Conservation (phyloP, 2,888 invertebrate species). For the Labia minor region DNA sequence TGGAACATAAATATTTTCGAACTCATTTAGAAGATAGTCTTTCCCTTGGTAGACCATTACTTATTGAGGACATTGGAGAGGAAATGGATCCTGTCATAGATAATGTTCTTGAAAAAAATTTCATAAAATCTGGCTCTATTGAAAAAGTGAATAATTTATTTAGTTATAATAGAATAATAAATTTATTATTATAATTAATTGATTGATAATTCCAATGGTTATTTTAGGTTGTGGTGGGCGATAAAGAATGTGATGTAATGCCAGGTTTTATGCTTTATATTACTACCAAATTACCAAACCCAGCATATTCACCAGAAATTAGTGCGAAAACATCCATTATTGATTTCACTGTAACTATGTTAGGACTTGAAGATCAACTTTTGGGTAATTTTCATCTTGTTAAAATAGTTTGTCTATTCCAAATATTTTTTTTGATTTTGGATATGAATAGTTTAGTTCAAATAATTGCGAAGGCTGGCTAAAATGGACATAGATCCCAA, state of each 20-base stretch:
- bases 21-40: constrained; percentile 80
- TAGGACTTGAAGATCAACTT: constrained; percentile 89
- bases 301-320: constrained; percentile 92
- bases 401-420: background rate
- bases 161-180: background rate
- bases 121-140: constrained; percentile 92
- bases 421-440: background rate
- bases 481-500: too few species aligned
- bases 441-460: background rate
- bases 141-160: constrained; percentile 53
- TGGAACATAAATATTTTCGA: constrained; percentile 94
- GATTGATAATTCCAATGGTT: background rate
- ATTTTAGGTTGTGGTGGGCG: constrained; percentile 68
- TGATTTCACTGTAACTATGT: constrained; percentile 95
- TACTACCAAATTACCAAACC: constrained; percentile 92
- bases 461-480: too few species aligned
- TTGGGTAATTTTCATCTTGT: constrained; percentile 42
- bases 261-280: constrained; percentile 91
- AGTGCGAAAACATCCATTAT: constrained; percentile 94
- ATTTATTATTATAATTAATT: background rate
- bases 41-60: constrained; percentile 73
- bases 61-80: constrained; percentile 90
- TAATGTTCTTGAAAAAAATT: constrained; percentile 93
- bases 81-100: constrained; percentile 94
- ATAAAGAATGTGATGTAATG: constrained; percentile 95